Conservation (phyloP, 2,797 vertebrate species). For the Neomorphus geoffroyi region DNA sequence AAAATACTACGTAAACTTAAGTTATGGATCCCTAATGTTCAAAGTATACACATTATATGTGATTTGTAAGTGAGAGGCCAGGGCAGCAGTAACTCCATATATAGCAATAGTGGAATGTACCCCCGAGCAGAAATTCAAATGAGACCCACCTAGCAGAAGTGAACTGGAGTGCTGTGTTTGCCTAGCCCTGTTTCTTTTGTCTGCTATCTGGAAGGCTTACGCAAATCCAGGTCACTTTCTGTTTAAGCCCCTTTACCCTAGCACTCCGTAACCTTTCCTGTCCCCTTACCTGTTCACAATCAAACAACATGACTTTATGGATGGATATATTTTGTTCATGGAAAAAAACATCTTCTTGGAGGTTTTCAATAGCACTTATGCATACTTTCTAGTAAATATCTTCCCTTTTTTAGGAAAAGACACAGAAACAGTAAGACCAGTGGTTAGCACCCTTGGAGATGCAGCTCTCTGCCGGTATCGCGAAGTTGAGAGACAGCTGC, state of each 20-base stretch:
- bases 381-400: not conserved
- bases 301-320: not conserved
- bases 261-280: not conserved
- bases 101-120: not conserved
- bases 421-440: not conserved
- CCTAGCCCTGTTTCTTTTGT: not conserved
- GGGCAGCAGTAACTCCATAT: not conserved
- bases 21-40: not conserved
- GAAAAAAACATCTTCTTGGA: not conserved
- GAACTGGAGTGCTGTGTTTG: not conserved
- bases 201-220: not conserved
- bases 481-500: not conserved
- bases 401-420: not conserved
- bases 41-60: not conserved
- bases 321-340: not conserved
- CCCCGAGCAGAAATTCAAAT: not conserved
- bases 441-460: not conserved
- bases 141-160: conserved; percentile 4
- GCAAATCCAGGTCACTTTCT: not conserved
- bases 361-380: not conserved
- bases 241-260: not conserved
- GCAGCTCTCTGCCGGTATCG: not conserved
- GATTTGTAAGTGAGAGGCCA: not conserved
- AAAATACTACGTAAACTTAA: not conserved
- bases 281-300: not conserved